Base-by-base conservation (phyloP, 2,888 invertebrate genomes). In the Ectemnius cavifrons region DNA sequence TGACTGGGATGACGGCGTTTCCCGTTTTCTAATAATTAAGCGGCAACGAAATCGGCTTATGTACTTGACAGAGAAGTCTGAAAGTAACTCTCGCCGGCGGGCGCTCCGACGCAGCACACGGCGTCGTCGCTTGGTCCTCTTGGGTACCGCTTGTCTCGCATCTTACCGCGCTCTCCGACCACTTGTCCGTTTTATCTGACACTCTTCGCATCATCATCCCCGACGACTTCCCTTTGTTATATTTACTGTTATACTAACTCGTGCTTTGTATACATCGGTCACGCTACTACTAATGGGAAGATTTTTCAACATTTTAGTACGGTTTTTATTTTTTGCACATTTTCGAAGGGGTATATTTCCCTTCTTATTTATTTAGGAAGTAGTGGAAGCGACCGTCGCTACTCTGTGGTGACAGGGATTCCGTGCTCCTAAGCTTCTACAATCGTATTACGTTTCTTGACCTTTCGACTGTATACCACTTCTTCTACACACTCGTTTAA, bases 1-100 rank as follows among this genome's bases (percentile, higher is more conserved):
- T 13, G 37, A 37, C 52, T 52, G 52, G 52, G n/a, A 52, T 5
- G 52, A 16, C n/a, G 49, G 56, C 23, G 52, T 52, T 28, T 45
- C 20, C 8, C 61, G 61, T 71, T 76, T 77, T 72, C 64, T 68
- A 60, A 77, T 73, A 82, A 81, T 81, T 82, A 79, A 82, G 74
- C 71, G 68, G 67, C 61, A 47, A 28, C 57, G 63, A 75, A 79
- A 83, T 78, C 79, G 77, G 77, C 79, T 83, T 78, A 76, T 71
- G 58, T 63, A 71, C 27, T 63, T 69, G 63, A 52, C 72, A 68
- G 71, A 61, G 69, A 28, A 69, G 73, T 60, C 67, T 61, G 71
- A 75, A 71, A 77, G 73, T 64, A 64, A 64, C 57, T 63, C 28
- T 8, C 52, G 16, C 56, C 27, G 56, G 52, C 16, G 16, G 13